Percentiles rank a stretch among this genome's conserved stretches.
Evolutionary conservation across 2,797 vertebrate genomes (phyloP).

Genomic region (Oceanodroma leucorhoa): DNA sequence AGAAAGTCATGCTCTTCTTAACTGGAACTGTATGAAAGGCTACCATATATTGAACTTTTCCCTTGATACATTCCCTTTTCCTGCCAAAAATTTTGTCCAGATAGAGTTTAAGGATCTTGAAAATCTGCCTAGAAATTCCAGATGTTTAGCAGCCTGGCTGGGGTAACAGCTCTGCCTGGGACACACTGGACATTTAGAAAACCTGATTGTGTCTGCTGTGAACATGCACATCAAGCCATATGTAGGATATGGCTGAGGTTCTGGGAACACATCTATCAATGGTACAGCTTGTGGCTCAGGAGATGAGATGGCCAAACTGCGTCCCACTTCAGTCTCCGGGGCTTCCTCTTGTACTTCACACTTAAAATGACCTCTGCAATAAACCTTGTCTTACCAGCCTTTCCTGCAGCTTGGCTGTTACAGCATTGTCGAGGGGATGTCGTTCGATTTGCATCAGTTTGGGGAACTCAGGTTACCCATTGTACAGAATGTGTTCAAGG

Average conservation of each 20-base stretch:
- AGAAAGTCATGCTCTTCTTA: background rate
- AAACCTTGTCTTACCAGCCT: background rate
- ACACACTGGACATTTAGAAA: background rate
- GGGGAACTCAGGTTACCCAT: background rate
- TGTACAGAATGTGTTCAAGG: background rate
- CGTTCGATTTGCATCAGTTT: background rate
- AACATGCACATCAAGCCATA: background rate
- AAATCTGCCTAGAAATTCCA: background rate
- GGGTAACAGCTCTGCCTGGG: background rate
- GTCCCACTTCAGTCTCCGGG: background rate
- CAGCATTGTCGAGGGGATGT: background rate
- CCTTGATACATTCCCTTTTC: background rate
- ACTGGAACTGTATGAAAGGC: background rate
- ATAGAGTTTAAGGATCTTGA: background rate
- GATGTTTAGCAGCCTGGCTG: background rate
- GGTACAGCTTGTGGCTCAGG: background rate
- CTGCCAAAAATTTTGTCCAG: background rate
- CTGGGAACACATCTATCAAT: background rate
- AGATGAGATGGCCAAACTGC: background rate
- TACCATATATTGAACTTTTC: background rate
- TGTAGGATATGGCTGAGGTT: background rate
- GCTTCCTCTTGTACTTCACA: background rate
- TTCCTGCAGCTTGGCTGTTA: background rate
- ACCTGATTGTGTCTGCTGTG: background rate
- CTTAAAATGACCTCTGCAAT: background rate